These are phyloP conservation scores for Mesodorylaimus sp. DNA, from an alignment of 2,888 invertebrate genomes.

Conservation along the genomic window DNA sequence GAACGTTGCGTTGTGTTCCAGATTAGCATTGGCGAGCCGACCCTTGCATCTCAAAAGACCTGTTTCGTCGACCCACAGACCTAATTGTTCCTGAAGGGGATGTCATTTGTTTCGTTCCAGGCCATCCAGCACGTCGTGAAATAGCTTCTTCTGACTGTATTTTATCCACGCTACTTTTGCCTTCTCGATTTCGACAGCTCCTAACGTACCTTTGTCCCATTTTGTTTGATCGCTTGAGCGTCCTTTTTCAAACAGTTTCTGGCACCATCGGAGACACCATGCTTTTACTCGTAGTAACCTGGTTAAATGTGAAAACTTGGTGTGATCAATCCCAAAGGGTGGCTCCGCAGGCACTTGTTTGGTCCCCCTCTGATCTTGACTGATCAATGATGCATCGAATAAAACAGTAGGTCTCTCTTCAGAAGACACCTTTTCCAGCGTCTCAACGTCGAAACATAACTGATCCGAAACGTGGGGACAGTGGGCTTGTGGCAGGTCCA, in stretches of 20 bases:
- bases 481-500: background rate
- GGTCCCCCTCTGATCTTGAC: no score
- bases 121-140: background rate
- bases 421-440: no score
- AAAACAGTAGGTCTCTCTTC: no score
- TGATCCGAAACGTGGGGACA: background rate
- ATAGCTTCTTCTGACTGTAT: background rate
- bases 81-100: background rate
- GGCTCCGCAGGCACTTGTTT: background rate
- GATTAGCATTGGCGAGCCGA: conserved; percentile 3
- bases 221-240: no score
- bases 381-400: no score
- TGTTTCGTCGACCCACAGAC: conserved; percentile 3
- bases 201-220: no score
- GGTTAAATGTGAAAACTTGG: background rate
- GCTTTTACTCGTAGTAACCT: background rate
- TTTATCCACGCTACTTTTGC: background rate
- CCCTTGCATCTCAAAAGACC: conserved; percentile 9
- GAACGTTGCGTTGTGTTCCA: conserved; percentile 1
- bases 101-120: background rate
- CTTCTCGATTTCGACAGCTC: background rate
- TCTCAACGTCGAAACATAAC: background rate
- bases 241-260: no score
- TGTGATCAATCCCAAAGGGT: background rate
- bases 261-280: background rate